Evolutionary conservation across 2,113 vertebrate species (phyloP), one percentile per base, ranked within the genome.

Genomic region (Chauna torquata): DNA sequence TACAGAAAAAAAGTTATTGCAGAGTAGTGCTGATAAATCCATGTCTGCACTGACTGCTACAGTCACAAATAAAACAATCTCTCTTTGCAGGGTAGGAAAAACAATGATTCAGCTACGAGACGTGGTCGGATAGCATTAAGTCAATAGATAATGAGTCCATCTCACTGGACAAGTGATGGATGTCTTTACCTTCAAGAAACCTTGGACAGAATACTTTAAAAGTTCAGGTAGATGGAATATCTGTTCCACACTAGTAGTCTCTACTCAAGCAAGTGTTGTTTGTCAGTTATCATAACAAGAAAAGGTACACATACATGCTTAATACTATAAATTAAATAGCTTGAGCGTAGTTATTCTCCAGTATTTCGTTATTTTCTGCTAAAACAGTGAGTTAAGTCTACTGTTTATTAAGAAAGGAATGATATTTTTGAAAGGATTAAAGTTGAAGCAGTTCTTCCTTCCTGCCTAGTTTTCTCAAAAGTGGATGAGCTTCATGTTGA

Each of bases 301-400:
- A 75, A 59, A 70, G 24, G 0, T 3, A 8, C 44, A 4, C 19
- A n/a, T 13, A 20, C 0, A 2, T 59, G 17, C 18, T 72, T 74
- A 52, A 40, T 36, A 3, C 38, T 18, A 4, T n/a, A 11, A 66
- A 32, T 18, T 50, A 49, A 76, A 36, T 75, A 72, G 55, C 68
- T 85, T 93, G 12, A 90, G 54, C 47, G 11, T 22, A 47, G 36
- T 4, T 81, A 34, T 71, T 81, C 44, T 64, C 44, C n/a, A 82
- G 20, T 80, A 49, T 79, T 79, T 68, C 11, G 23, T 68, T 84
- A 25, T 80, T 86, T 87, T 87, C 52, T 95, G 57, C 59, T 82
- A 36, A 79, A 84, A 85, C 12, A n/a, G 30, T 50, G 19, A 54
- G 4, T 66, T 79, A 5, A 55, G 40, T 58, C 22, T 72, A 38